Percentiles rank a stretch among this genome's conserved stretches.
phyloP scores from a whole-genome alignment of 2,888 invertebrate species.

The Podotricha telesiphe region DNA sequence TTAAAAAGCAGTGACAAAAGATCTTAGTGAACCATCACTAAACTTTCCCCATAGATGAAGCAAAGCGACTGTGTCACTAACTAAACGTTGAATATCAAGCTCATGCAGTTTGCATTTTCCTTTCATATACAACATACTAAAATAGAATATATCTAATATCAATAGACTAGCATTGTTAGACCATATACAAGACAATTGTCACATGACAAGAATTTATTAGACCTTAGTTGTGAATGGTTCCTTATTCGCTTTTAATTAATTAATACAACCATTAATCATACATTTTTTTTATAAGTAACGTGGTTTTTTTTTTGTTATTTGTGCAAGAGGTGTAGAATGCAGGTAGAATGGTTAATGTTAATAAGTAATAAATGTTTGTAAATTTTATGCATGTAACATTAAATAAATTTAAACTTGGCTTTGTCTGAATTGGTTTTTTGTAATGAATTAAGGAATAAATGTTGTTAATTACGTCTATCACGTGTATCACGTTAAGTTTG shows the following conservation, averaged over 20 bases:
- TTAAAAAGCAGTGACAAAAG: too few species aligned
- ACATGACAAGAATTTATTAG: constrained; percentile 33
- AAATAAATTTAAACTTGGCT: too few species aligned
- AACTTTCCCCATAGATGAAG: too few species aligned
- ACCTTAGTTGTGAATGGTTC: constrained; percentile 2
- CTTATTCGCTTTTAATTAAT: constrained; percentile 15
- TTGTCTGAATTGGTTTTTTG: not conserved
- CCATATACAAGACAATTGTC: constrained; percentile 33
- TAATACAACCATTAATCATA: constrained; percentile 6
- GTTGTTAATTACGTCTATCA: too few species aligned
- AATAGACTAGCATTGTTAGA: constrained; percentile 36
- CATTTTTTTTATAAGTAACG: not conserved
- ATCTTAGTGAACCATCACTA: too few species aligned
- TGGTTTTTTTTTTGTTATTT: too few species aligned
- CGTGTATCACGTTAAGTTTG: too few species aligned
- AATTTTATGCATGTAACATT: not conserved
- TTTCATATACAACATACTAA: not conserved
- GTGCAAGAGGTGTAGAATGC: not conserved
- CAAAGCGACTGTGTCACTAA: too few species aligned
- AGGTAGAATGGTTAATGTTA: not conserved
- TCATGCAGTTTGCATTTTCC: too few species aligned
- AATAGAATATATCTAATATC: not conserved
- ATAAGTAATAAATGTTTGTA: not conserved
- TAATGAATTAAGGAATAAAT: not conserved
- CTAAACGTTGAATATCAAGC: too few species aligned